Evolutionary conservation across 1,140 invertebrate genomes (phyloP).

Genomic region (Varroa destructor): DNA sequence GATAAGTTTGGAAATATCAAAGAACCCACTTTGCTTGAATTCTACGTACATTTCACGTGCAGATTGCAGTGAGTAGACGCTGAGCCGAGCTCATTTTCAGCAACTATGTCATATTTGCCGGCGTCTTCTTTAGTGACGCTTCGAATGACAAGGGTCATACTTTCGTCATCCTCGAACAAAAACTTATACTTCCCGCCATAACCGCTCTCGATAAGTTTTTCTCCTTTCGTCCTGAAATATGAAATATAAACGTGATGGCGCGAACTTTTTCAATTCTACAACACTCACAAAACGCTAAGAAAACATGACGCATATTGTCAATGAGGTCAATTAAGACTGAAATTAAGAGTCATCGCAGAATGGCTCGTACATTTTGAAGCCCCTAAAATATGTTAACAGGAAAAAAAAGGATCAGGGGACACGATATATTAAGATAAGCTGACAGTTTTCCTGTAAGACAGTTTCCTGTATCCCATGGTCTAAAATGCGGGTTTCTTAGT

Average conservation of each 20-base stretch:
- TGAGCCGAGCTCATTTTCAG: constrained; percentile 74
- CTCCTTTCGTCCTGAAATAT: constrained; percentile 21
- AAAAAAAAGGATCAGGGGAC: no score
- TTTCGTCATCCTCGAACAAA: constrained; percentile 83
- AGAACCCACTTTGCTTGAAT: no score
- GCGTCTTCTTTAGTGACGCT: constrained; percentile 65
- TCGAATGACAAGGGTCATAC: constrained; percentile 75
- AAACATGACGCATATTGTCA: background rate
- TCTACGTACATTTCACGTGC: constrained; percentile 51
- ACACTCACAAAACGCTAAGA: background rate
- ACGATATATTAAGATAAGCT: no score
- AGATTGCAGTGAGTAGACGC: constrained; percentile 59
- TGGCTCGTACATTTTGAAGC: no score
- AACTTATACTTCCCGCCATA: constrained; percentile 44
- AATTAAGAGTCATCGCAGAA: no score
- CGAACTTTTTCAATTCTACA: background rate
- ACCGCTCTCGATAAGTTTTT: constrained; percentile 25
- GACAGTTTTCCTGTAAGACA: background rate
- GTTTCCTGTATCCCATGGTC: no score
- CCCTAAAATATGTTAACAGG: no score
- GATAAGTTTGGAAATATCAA: no score
- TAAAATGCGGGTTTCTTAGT: no score
- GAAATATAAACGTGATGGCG: background rate
- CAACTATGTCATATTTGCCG: constrained; percentile 66
- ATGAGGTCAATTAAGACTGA: background rate